Percentiles rank a stretch among this genome's conserved stretches.
Conservation (phyloP, 2,888 invertebrate genomes). For the Hirtodrosophila histrioides region DNA sequence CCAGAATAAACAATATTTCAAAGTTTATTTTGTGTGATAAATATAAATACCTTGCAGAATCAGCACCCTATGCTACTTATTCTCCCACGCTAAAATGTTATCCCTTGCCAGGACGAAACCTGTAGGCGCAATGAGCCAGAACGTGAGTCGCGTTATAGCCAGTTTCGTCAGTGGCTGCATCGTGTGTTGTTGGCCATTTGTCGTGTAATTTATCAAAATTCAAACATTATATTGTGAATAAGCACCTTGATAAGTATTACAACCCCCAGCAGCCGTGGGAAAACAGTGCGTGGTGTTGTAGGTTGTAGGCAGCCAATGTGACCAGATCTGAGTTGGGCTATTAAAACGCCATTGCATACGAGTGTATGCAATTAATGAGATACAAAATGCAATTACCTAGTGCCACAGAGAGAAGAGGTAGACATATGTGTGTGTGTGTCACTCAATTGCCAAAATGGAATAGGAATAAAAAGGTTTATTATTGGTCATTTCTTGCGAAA, state of each 20-base stretch:
- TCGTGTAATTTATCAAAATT: constrained; percentile 70
- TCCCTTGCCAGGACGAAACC: constrained; percentile 59
- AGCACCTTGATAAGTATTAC: constrained; percentile 16
- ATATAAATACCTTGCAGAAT: not conserved
- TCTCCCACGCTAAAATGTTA: constrained; percentile 59
- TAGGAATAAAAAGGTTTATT: constrained; percentile 17
- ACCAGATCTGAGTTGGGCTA: constrained; percentile 30
- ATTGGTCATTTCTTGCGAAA: constrained; percentile 67
- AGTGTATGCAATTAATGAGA: constrained; percentile 70
- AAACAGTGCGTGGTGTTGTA: constrained; percentile 20
- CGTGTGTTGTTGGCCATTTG: constrained; percentile 43
- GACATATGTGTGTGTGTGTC: constrained; percentile 7
- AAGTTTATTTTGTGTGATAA: too few species aligned
- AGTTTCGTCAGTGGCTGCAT: constrained; percentile 14
- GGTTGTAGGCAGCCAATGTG: constrained; percentile 17
- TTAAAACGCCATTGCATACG: constrained; percentile 73
- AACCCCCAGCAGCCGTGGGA: constrained; percentile 62
- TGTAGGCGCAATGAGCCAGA: constrained; percentile 65
- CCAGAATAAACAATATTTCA: too few species aligned
- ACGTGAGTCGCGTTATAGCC: constrained; percentile 28
- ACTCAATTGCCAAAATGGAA: constrained; percentile 42
- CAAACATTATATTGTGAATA: constrained; percentile 15
- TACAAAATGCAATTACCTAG: constrained; percentile 47
- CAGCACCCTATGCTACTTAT: constrained; percentile 17
- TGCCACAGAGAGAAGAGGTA: constrained; percentile 3